Percentiles rank a stretch among this genome's conserved stretches.
phyloP scores from a whole-genome alignment of 2,888 invertebrate genomes.

The Platycheirus albimanus region DNA sequence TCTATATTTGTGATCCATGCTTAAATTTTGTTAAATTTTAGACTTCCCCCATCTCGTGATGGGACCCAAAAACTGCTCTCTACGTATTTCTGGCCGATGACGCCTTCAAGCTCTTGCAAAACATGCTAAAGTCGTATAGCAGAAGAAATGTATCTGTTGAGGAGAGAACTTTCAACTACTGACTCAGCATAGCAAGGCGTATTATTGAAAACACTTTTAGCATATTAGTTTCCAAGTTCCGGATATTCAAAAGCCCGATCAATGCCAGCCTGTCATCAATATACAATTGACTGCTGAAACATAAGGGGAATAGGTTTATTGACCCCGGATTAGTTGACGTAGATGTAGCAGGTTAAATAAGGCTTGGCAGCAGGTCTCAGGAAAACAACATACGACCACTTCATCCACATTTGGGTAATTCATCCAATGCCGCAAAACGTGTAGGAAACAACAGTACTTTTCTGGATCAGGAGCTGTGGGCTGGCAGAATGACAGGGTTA shows the following conservation, averaged over 20 bases:
- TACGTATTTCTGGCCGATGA: background rate
- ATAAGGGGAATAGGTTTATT: background rate
- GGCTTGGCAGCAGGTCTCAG: background rate
- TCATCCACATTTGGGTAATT: background rate
- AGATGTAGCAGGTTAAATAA: background rate
- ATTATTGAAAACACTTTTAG: background rate
- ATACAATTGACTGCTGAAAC: background rate
- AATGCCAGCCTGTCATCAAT: background rate
- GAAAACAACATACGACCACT: background rate
- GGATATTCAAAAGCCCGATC: background rate
- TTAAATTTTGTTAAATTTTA: background rate
- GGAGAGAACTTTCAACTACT: background rate
- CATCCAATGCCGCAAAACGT: background rate
- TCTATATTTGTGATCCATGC: too few relatives aligned
- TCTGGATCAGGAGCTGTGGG: background rate
- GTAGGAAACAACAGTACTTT: background rate
- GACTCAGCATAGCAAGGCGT: background rate
- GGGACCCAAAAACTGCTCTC: too few relatives aligned
- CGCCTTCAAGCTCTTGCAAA: background rate
- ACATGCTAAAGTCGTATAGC: background rate
- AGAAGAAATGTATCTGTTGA: background rate
- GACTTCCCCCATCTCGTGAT: background rate
- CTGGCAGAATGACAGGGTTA: too few relatives aligned
- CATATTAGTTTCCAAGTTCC: background rate
- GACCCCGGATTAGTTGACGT: background rate